phyloP scores from a whole-genome alignment of 1,140 invertebrate genomes.

The Drosophila bocki region DNA sequence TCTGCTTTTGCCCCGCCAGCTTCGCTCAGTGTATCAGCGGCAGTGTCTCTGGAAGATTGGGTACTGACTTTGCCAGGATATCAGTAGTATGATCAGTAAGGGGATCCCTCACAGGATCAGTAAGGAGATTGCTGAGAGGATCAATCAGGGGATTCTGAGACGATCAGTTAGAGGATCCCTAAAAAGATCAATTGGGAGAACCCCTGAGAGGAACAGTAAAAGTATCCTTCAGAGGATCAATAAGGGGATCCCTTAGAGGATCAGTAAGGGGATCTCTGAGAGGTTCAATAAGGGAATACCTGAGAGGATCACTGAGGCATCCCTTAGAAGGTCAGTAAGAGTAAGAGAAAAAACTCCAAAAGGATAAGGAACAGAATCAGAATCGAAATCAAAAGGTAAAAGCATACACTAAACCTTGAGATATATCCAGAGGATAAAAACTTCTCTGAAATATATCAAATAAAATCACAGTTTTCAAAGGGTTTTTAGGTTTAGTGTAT shows the following conservation, averaged over 20 bases:
- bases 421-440: background rate
- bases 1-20: constrained; percentile 41
- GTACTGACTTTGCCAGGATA: constrained; percentile 44
- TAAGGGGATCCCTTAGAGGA: background rate
- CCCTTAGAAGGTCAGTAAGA: background rate
- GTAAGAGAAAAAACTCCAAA: background rate
- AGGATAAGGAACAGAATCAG: background rate
- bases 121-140: too few relatives aligned
- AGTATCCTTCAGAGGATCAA: too few relatives aligned
- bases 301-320: too few relatives aligned
- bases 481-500: background rate
- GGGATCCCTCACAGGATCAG: background rate
- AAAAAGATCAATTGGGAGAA: background rate
- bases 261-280: background rate
- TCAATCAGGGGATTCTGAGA: background rate
- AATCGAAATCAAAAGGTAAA: constrained; percentile 4
- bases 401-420: background rate
- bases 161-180: background rate
- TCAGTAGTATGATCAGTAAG: background rate
- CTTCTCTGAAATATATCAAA: too few relatives aligned
- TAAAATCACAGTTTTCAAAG: background rate
- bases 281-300: too few relatives aligned
- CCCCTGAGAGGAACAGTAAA: background rate
- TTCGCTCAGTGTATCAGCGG: constrained; percentile 24
- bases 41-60: constrained; percentile 26